Evolutionary conservation across 2,888 invertebrate genomes (phyloP).

Genomic region (Papilio gigon): DNA sequence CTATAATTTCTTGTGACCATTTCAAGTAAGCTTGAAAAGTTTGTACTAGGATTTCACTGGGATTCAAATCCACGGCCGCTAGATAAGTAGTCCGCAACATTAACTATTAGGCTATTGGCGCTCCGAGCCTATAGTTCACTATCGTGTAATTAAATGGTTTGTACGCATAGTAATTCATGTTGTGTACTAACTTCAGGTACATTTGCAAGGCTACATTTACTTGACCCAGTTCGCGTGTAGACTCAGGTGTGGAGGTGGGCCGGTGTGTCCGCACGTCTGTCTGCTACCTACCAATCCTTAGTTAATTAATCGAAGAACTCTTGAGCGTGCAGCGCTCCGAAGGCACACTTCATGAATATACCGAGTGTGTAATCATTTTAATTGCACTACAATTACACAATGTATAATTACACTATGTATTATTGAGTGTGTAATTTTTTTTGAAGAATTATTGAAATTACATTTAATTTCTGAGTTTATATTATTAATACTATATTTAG

Average conservation of each 20-base stretch:
- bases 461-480: too few species aligned
- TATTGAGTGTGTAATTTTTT: background rate
- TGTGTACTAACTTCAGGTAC: background rate
- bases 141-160: background rate
- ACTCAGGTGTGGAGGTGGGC: constrained; percentile 24
- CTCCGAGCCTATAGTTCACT: background rate
- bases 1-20: too few species aligned
- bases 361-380: constrained; percentile 36
- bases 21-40: too few species aligned
- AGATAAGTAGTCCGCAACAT: too few species aligned
- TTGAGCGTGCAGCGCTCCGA: constrained; percentile 11
- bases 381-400: constrained; percentile 2
- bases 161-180: background rate
- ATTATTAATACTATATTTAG: too few species aligned
- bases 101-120: too few species aligned
- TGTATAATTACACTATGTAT: background rate
- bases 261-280: constrained; percentile 52
- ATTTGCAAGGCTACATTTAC: constrained; percentile 29
- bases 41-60: too few species aligned
- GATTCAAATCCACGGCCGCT: too few species aligned
- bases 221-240: constrained; percentile 23
- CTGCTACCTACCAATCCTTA: constrained; percentile 54
- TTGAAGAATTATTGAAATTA: background rate
- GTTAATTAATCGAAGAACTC: constrained; percentile 61
- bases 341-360: constrained; percentile 43